Base-by-base conservation (phyloP, 2,888 invertebrate species). In the Ochropacha duplaris region DNA sequence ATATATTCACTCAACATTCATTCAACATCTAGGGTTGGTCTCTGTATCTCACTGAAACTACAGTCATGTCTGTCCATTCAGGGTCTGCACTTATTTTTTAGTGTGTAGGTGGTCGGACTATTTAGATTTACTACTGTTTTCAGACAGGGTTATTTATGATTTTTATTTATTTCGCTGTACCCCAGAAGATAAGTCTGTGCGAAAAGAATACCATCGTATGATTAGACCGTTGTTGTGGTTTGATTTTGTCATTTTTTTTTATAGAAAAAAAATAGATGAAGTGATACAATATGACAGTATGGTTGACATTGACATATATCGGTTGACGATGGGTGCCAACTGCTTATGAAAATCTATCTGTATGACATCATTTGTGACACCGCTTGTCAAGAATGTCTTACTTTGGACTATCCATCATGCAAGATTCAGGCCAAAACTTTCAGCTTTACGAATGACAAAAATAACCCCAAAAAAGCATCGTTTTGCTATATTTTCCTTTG, bases 1-100 rank as follows among this genome's bases (percentile, higher is more conserved):
- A 54, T 54, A 59, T 62, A 57, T 61, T 64, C 58, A 57, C 54
- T 24, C 16, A n/a, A n/a, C n/a, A n/a, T n/a, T n/a, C n/a, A n/a
- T 36, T 19, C 58, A 51, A 36, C 36, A 5, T n/a, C 44, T 19
- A 44, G 44, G 44, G 19, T 19, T 44, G 44, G 19, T 8, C 9
- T 19, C 8, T 31, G 31, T 2, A 28, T 9, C 9, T 39, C n/a
- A 16, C 16, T 39, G 39, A 39, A 16, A 39, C 16, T 4, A 44
- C 16, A 16, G 44, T 9, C n/a, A n/a, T n/a, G 0, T 1, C n/a
- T n/a, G 12, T 31, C 2, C n/a, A 5, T 39, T 16, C 39, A 39
- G 39, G 39, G 39, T 16, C 16, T n/a, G n/a, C 39, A 39, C 44
- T 44, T 44, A 19, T n/a, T 44, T 44, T 44, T 44, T 19, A 44